A percentile compares a stretch with the other conserved stretches of the same genome.
phyloP scores from a whole-genome alignment of 2,113 vertebrate genomes.

The Etia nguti region DNA sequence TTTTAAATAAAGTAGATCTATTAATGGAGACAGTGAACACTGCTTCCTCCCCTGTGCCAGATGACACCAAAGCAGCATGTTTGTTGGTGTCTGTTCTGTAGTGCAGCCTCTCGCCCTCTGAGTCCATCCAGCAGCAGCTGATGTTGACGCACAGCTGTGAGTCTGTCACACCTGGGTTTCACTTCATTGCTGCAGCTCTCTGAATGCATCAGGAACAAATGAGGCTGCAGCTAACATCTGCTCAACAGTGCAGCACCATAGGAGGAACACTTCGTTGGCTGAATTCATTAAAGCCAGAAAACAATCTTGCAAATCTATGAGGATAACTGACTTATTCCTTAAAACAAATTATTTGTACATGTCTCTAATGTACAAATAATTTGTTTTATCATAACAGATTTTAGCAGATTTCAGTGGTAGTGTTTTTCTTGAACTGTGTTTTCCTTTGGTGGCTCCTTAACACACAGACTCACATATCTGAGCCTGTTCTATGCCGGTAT shows the following conservation, averaged over 20 bases:
- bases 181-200: not conserved
- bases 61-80: not conserved
- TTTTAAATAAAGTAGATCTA: not conserved
- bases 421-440: not conserved
- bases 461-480: not conserved
- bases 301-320: not conserved
- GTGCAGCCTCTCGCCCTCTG: not conserved
- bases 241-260: not conserved
- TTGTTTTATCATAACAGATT: rapidly evolving
- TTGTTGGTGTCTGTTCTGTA: slow-evolving; percentile 5
- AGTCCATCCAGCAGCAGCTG: slow-evolving; percentile 3
- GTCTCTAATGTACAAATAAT: not conserved
- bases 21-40: not conserved
- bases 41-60: not conserved
- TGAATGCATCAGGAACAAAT: not conserved
- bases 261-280: not conserved
- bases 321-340: not conserved
- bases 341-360: not conserved
- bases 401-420: not conserved
- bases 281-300: not conserved
- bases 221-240: not conserved
- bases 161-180: slow-evolving; percentile 35
- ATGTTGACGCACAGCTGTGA: slow-evolving; percentile 19
- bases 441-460: not conserved
- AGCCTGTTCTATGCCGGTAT: not conserved